A percentile compares a stretch with the other conserved stretches of the same genome.
These are phyloP conservation scores for Gasteruption jaculator DNA, from an alignment of 2,888 invertebrate species.

Conservation along the genomic window DNA sequence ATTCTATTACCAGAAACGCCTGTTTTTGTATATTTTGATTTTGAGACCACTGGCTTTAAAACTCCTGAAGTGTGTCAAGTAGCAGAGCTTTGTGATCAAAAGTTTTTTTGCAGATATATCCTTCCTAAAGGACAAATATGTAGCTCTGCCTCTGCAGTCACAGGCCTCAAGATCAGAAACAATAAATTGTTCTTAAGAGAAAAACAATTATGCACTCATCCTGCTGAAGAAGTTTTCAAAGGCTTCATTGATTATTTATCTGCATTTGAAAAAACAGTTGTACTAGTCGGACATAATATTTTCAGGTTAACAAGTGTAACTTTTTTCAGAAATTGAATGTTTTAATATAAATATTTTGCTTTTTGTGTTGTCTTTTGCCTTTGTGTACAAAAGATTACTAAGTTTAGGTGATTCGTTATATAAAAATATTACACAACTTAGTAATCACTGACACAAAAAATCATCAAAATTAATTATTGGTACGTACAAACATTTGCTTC, in stretches of 20 bases:
- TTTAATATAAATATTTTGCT: too few species aligned
- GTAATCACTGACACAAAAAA: too few species aligned
- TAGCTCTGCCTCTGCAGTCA: slow-evolving; percentile 8
- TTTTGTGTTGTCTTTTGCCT: too few species aligned
- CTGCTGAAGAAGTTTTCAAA: slow-evolving; percentile 9
- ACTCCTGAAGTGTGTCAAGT: slow-evolving; percentile 19
- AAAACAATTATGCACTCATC: neutral
- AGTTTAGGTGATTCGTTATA: too few species aligned
- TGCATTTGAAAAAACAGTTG: too few species aligned
- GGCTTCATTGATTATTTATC: too few species aligned
- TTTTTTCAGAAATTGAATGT: too few species aligned
- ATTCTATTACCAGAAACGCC: slow-evolving; percentile 6
- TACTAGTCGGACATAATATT: slow-evolving; percentile 12
- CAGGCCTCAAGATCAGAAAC: slow-evolving; percentile 9
- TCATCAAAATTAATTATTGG: too few species aligned
- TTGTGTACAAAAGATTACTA: too few species aligned
- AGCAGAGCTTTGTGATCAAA: slow-evolving; percentile 9
- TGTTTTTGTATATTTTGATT: slow-evolving; percentile 16
- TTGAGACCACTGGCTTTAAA: slow-evolving; percentile 18
- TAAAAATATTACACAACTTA: too few species aligned
- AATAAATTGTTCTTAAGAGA: slow-evolving; percentile 10
- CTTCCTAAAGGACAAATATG: slow-evolving; percentile 12
- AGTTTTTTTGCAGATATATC: slow-evolving; percentile 15
- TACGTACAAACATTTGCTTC: too few species aligned
- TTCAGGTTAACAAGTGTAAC: too few species aligned